phyloP scores from a whole-genome alignment of 2,797 vertebrate genomes.

The Masticophis lateralis region DNA sequence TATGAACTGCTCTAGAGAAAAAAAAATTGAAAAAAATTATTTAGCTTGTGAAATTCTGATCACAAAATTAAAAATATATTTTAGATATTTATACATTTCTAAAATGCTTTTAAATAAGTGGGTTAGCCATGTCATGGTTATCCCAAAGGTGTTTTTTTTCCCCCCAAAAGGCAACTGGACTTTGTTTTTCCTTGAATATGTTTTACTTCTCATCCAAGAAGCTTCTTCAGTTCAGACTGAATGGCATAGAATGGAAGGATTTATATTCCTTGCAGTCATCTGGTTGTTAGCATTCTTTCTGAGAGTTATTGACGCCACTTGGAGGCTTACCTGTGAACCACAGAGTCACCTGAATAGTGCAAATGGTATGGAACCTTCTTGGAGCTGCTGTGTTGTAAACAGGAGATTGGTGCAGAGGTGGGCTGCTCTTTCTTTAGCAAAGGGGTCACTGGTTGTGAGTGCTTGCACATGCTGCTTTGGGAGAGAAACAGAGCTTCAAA shows the following conservation, averaged over 20 bases:
- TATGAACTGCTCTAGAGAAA: background rate
- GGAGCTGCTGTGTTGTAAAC: too few species aligned
- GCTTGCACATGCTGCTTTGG: too few species aligned
- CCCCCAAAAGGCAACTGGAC: background rate
- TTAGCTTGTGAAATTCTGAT: background rate
- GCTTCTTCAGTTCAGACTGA: background rate
- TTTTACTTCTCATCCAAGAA: background rate
- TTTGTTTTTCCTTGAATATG: background rate
- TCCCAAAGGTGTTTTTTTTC: background rate
- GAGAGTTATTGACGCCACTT: background rate
- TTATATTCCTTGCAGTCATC: background rate
- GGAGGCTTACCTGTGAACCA: background rate
- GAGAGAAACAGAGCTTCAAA: too few species aligned
- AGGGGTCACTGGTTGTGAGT: too few species aligned
- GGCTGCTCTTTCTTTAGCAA: too few species aligned
- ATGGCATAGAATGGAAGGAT: background rate
- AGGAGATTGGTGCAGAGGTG: too few species aligned
- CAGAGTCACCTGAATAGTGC: too few species aligned
- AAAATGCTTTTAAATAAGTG: background rate
- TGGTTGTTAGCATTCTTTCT: background rate
- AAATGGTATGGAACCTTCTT: too few species aligned
- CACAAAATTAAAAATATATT: background rate
- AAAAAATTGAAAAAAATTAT: background rate
- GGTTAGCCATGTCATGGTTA: background rate
- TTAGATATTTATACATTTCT: background rate